Conservation (phyloP, 2,888 invertebrate species). For the Drosophila antonietae region DNA sequence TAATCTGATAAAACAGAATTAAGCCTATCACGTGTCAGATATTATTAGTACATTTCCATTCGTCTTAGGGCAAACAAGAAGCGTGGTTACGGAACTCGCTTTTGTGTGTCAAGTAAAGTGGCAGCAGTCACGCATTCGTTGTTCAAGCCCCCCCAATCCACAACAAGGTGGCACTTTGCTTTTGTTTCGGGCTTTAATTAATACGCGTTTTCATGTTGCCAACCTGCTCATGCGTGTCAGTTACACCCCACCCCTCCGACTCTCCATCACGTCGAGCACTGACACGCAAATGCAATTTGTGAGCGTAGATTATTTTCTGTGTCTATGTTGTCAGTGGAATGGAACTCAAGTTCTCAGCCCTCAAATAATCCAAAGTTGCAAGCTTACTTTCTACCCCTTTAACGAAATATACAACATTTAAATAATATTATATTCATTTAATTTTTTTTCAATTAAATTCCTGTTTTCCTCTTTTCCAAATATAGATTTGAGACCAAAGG, state of each 20-base stretch:
- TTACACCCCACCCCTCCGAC: background rate
- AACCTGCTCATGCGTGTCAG: conserved; percentile 52
- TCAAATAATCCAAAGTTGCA: conserved; percentile 1
- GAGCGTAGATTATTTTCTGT: conserved; percentile 53
- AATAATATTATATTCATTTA: conserved; percentile 26
- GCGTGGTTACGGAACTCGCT: background rate
- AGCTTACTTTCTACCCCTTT: background rate
- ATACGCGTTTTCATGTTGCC: conserved; percentile 70
- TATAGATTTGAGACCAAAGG: background rate
- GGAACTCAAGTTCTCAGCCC: background rate
- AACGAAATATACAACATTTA: conserved; percentile 28
- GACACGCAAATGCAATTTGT: conserved; percentile 77
- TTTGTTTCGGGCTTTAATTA: conserved; percentile 66
- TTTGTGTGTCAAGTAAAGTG: conserved; percentile 34
- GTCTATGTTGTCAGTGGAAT: conserved; percentile 38
- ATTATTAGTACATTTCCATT: conserved; percentile 62
- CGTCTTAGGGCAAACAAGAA: conserved; percentile 11
- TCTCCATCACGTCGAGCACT: conserved; percentile 13
- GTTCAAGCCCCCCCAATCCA: conserved; percentile 21
- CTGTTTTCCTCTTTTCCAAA: background rate
- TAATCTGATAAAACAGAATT: conserved; percentile 42
- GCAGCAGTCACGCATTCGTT: conserved; percentile 41
- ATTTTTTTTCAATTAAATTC: background rate
- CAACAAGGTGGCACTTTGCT: conserved; percentile 24
- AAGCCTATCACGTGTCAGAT: conserved; percentile 59